Conservation (phyloP, 2,888 invertebrate genomes). For the Caenorhabditis afra region DNA sequence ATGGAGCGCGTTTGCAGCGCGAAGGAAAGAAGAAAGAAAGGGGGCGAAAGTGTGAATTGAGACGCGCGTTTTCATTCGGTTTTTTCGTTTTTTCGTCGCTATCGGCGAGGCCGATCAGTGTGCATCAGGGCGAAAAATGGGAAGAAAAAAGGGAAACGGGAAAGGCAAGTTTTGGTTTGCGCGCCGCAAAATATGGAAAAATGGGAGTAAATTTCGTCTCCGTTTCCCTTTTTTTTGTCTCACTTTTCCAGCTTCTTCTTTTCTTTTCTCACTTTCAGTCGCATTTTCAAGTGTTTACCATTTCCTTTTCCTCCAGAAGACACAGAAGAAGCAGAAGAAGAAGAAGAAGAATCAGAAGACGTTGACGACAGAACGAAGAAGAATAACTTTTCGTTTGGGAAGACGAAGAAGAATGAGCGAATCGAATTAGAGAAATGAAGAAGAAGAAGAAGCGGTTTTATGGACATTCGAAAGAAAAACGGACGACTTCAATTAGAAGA, state of each 20-base stretch:
- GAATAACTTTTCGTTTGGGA: not conserved
- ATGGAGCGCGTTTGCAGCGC: not conserved
- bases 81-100: not conserved
- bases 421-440: constrained; percentile 49
- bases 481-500: too few relatives aligned
- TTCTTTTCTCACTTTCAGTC: not conserved
- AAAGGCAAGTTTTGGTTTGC: constrained; percentile 23
- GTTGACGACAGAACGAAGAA: too few relatives aligned
- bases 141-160: constrained; percentile 7
- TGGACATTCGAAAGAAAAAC: too few relatives aligned
- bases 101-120: constrained; percentile 47
- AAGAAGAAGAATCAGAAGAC: not conserved
- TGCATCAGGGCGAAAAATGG: constrained; percentile 42
- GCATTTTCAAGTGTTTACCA: constrained; percentile 54
- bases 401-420: constrained; percentile 4
- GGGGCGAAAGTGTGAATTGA: constrained; percentile 35
- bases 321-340: constrained; percentile 17
- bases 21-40: not conserved
- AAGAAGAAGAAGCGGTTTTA: constrained; percentile 6
- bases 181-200: not conserved
- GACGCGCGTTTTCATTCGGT: too few relatives aligned
- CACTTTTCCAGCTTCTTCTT: too few relatives aligned
- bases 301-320: constrained; percentile 13
- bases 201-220: constrained; percentile 20
- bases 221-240: too few relatives aligned